Evolutionary conservation across 2,113 vertebrate species (phyloP).

Genomic region (Engystomops pustulosus): DNA sequence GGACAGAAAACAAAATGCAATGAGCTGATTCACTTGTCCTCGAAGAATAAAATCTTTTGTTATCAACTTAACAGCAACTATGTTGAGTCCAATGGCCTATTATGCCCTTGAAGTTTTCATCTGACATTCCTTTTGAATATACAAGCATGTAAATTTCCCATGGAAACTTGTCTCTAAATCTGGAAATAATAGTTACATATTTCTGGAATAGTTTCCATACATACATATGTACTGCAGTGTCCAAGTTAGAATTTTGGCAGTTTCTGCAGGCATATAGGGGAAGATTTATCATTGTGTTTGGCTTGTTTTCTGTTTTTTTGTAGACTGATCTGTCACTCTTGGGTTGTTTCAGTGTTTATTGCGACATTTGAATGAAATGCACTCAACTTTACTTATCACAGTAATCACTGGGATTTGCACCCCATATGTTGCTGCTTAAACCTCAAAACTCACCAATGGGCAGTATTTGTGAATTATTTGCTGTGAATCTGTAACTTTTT

Average conservation of each 20-base stretch:
- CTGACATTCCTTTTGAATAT: slow-evolving; percentile 1
- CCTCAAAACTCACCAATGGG: too few relatives aligned
- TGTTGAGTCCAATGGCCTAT: slow-evolving; percentile 1
- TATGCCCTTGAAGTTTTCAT: slow-evolving; percentile 17
- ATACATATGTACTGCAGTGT: background rate
- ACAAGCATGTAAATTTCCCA: background rate
- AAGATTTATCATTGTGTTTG: too few relatives aligned
- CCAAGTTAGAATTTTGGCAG: background rate
- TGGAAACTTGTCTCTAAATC: background rate
- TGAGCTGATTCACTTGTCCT: background rate
- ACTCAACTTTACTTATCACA: too few relatives aligned
- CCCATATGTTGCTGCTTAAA: too few relatives aligned
- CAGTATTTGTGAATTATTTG: too few relatives aligned
- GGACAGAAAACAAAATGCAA: slow-evolving; percentile 29
- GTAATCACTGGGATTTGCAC: too few relatives aligned
- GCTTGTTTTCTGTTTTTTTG: too few relatives aligned
- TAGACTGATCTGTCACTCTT: too few relatives aligned
- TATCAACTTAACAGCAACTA: slow-evolving; percentile 11
- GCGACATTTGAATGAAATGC: too few relatives aligned
- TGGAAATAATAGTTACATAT: background rate
- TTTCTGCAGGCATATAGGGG: too few relatives aligned
- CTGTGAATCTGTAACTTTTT: too few relatives aligned
- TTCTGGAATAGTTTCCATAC: background rate
- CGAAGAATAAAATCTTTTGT: slow-evolving; percentile 36
- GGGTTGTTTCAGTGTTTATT: too few relatives aligned